Evolutionary conservation across 2,888 invertebrate genomes (phyloP).

Genomic region (Agonopterix arenella): DNA sequence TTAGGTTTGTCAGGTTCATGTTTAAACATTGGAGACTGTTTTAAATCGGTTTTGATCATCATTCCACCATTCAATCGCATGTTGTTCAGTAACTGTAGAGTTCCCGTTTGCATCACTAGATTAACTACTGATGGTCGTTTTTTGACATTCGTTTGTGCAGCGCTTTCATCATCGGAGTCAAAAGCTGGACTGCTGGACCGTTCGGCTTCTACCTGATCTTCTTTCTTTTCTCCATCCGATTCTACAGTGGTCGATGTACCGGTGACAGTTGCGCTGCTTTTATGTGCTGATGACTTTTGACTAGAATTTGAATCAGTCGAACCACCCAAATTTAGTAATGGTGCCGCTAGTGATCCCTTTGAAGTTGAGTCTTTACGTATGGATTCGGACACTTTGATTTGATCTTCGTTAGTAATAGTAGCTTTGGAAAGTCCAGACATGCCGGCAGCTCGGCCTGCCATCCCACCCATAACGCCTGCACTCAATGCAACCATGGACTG

Average conservation of each 20-base stretch:
- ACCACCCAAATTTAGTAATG: constrained; percentile 54
- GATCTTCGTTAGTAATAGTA: constrained; percentile 83
- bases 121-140: constrained; percentile 83
- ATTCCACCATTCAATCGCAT: constrained; percentile 75
- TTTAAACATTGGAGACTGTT: constrained; percentile 50
- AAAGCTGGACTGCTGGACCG: constrained; percentile 95
- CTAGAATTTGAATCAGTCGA: constrained; percentile 79
- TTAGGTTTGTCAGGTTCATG: constrained; percentile 56
- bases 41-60: constrained; percentile 57
- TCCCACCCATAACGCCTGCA: constrained; percentile 93
- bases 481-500: constrained; percentile 95
- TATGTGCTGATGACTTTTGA: constrained; percentile 77
- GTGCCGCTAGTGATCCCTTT: constrained; percentile 57
- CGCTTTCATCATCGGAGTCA: constrained; percentile 95
- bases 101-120: constrained; percentile 81
- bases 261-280: constrained; percentile 75
- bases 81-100: constrained; percentile 69
- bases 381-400: constrained; percentile 73
- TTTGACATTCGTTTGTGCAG: constrained; percentile 74
- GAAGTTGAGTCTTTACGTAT: constrained; percentile 57
- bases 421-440: constrained; percentile 90
- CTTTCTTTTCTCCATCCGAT: constrained; percentile 65
- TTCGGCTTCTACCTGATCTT: constrained; percentile 78
- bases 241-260: constrained; percentile 75
- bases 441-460: constrained; percentile 92